Percentiles rank a stretch among this genome's conserved stretches.
These are phyloP conservation scores for Erpornis zantholeuca DNA, from an alignment of 2,113 vertebrate species.

Conservation along the genomic window DNA sequence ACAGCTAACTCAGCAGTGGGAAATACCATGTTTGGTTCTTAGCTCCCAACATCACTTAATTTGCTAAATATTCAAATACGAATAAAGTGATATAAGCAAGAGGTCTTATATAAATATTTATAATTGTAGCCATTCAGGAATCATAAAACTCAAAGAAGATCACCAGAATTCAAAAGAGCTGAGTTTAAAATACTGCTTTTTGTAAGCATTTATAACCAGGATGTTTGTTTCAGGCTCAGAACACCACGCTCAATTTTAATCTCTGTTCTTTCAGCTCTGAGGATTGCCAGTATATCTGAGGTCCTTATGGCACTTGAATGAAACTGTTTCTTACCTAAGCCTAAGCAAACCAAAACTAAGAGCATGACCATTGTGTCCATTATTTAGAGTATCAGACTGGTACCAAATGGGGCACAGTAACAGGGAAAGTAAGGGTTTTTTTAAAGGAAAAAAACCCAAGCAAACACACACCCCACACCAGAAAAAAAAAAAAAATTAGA, in stretches of 20 bases:
- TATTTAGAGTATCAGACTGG: neutral
- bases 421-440: neutral
- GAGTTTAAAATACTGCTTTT: neutral
- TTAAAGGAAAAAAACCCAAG: neutral
- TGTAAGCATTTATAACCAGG: neutral
- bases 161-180: neutral
- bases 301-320: neutral
- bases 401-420: neutral
- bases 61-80: neutral
- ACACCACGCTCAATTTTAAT: neutral
- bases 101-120: neutral
- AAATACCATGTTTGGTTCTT: neutral
- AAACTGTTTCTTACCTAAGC: neutral
- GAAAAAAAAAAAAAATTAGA: neutral
- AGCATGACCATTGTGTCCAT: neutral
- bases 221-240: neutral
- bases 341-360: neutral
- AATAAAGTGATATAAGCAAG: neutral
- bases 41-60: neutral
- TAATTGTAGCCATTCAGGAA: fast-evolving
- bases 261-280: neutral
- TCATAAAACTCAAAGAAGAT: neutral
- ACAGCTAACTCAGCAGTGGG: neutral
- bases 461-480: neutral
- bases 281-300: neutral